A percentile compares a stretch with the other conserved stretches of the same genome.
Evolutionary conservation across 2,113 vertebrate genomes (phyloP).

Genomic region (Cacatua alba): DNA sequence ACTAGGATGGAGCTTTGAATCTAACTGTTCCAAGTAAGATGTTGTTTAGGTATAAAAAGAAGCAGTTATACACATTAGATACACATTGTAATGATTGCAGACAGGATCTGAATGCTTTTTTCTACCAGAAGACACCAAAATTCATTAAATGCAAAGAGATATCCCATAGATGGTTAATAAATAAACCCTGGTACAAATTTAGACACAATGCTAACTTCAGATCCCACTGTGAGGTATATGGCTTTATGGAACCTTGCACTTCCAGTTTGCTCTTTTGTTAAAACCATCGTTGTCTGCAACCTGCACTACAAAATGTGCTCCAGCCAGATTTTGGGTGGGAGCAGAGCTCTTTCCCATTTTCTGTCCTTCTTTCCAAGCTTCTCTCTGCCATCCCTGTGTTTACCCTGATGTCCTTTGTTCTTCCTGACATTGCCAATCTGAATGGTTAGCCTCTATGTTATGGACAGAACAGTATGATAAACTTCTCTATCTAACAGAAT

Average conservation of each 20-base stretch:
- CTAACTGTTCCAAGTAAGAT: neutral
- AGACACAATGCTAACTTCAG: neutral
- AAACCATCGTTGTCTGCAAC: neutral
- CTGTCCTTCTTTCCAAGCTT: neutral
- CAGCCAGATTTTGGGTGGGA: neutral
- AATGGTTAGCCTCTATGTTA: neutral
- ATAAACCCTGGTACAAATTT: neutral
- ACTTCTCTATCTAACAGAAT: neutral
- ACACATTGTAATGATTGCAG: neutral
- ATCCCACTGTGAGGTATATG: neutral
- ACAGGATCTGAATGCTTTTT: neutral
- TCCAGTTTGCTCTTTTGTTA: neutral
- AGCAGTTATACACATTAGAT: neutral
- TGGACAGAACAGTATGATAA: neutral
- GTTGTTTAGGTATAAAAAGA: neutral
- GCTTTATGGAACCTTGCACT: neutral
- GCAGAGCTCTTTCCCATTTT: neutral
- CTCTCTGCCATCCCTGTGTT: neutral
- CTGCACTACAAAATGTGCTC: neutral
- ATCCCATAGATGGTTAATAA: neutral
- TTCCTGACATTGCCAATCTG: fast-evolving
- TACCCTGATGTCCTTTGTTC: neutral
- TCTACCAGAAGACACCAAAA: neutral
- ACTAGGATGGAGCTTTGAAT: neutral
- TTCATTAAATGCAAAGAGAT: neutral